Conservation (phyloP, 92 coral and sea anemone genomes). For the Parazoanthus darwini region DNA sequence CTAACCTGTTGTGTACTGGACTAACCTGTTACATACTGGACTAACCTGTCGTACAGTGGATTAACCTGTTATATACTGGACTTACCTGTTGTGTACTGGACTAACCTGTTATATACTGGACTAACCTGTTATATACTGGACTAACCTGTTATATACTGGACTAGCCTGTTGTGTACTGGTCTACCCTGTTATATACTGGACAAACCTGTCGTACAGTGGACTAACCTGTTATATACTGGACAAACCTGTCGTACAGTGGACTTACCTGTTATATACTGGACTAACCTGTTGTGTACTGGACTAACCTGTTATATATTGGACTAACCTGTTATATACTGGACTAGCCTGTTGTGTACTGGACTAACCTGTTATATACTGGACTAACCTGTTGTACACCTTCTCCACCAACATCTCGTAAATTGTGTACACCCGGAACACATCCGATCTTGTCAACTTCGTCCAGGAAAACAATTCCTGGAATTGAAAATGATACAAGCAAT, state of each 20-base stretch:
- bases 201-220: not conserved
- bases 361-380: not conserved
- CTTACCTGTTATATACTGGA: not conserved
- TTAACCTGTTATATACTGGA: not conserved
- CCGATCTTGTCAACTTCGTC: slow-evolving; percentile 99
- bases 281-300: not conserved
- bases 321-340: not conserved
- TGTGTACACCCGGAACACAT: slow-evolving; percentile 97
- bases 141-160: not conserved
- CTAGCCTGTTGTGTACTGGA: not conserved
- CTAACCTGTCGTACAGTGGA: not conserved
- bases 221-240: not conserved
- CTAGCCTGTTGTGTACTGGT: not conserved
- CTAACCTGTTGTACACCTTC: slow-evolving; percentile 98
- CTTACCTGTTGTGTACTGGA: not conserved
- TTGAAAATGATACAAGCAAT: not conserved
- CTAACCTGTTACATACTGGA: not conserved
- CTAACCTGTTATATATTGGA: not conserved
- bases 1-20: not conserved
- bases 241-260: not conserved
- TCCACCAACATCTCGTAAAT: slow-evolving; percentile 96
- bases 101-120: not conserved
- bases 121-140: too few relatives aligned
- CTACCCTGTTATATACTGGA: not conserved
- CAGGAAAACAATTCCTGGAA: slow-evolving; percentile 88